These are phyloP conservation scores for Lamellibrachia satsuma DNA, from an alignment of 2,888 invertebrate genomes.

Conservation along the genomic window DNA sequence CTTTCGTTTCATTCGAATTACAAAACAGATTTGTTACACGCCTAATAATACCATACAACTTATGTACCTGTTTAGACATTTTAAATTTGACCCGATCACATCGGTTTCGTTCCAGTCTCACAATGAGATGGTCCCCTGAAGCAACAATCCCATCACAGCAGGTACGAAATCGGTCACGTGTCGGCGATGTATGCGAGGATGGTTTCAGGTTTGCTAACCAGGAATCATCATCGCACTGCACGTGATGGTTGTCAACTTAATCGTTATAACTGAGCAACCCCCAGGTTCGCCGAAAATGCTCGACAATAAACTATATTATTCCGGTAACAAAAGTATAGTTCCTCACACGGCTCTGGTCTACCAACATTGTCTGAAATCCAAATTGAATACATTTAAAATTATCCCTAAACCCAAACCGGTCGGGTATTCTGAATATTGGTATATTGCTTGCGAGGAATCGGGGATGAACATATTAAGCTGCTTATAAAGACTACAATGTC, in stretches of 20 bases:
- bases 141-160: no score
- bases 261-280: no score
- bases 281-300: no score
- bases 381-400: background rate
- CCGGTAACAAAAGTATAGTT: no score
- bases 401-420: background rate
- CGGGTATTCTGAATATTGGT: background rate
- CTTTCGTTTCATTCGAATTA: background rate
- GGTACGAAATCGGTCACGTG: no score
- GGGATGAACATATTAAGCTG: background rate
- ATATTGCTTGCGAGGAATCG: background rate
- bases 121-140: background rate
- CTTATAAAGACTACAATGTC: background rate
- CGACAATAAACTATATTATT: no score
- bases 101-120: background rate
- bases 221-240: no score
- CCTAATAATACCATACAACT: background rate
- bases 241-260: no score
- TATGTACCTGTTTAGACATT: background rate
- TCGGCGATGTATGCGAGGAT: no score
- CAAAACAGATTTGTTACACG: background rate
- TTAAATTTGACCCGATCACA: background rate
- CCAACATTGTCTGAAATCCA: background rate
- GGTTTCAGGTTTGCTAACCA: no score
- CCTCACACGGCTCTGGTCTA: background rate